phyloP scores from a whole-genome alignment of 2,797 vertebrate genomes.

The Sparus aurata region DNA sequence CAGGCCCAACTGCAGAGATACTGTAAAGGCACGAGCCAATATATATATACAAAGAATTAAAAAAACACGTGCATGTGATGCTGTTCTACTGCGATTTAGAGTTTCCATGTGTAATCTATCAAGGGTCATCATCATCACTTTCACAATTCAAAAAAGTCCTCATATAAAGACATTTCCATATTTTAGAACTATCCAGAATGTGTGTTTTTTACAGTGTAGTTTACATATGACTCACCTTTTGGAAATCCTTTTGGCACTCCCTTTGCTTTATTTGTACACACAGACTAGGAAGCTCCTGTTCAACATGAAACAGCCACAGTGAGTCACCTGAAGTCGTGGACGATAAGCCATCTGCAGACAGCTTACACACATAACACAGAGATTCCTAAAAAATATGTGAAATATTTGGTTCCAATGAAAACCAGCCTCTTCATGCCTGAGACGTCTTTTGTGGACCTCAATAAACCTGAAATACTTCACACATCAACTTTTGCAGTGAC shows the following conservation, averaged over 20 bases:
- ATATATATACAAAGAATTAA: neutral
- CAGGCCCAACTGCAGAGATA: constrained; percentile 5
- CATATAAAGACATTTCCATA: neutral
- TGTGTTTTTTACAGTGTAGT: constrained; percentile 11
- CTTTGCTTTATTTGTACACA: constrained; percentile 16
- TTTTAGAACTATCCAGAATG: neutral
- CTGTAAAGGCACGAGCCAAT: constrained; percentile 22
- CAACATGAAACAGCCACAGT: constrained; percentile 16
- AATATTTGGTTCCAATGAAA: neutral
- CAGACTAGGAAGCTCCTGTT: constrained; percentile 1
- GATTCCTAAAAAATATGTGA: neutral
- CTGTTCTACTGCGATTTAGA: neutral
- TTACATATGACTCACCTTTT: constrained; percentile 47
- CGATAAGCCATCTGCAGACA: neutral
- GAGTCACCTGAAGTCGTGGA: constrained; percentile 24
- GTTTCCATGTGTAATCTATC: constrained; percentile 4
- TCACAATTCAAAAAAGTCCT: neutral
- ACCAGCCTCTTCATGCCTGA: neutral
- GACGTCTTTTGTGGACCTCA: neutral
- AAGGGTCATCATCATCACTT: neutral
- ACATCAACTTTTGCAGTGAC: too few species aligned
- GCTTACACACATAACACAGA: neutral
- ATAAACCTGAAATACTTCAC: neutral
- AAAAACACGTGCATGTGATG: constrained; percentile 3
- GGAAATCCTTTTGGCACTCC: constrained; percentile 17